Base-by-base conservation (phyloP, 2,113 vertebrate species). In the Etheostoma cragini region DNA sequence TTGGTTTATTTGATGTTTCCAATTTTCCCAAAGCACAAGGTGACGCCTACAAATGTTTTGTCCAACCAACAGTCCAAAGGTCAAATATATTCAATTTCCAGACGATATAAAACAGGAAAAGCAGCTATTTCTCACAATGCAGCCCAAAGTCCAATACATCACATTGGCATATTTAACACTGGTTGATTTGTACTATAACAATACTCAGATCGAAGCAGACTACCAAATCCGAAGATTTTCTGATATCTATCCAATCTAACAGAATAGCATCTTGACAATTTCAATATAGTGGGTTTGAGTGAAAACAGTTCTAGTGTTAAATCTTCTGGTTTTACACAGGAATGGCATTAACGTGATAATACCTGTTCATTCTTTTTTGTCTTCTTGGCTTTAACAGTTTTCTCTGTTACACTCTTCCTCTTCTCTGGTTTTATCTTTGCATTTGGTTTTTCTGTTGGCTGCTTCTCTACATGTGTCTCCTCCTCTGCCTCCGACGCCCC, bases 401-500 rank as follows among this genome's bases (percentile, higher is more conserved):
- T 86, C 76, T 90, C 90, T 7, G 88, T 57, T 47, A 61, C 58
- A 16, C 22, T 74, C 80, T 93, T 95, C 81, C 93, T 94, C 90
- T 94, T 94, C 21, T 73, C 63, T 66, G 80, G 49, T 76, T 89
- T 85, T 6, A 67, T 68, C 47, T 74, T 61, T 47, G 52, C 17
- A 4, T n/a, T 78, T 2, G 45, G 6, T 70, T 81, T 61, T 13
- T 76, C 86, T 72, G 52, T 58, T 5, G 71, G 72, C 38, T 63
- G 46, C 30, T 86, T 83, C 74, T 89, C 54, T 50, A 86, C 26
- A 14, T 74, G 70, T 1, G 60, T 61, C 72, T 79, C 81, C 74
- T 82, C 87, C 24, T 94, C 90, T 1, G 6, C 73, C 21, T 85
- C 92, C n/a, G 88, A 89, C 1, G n/a, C 70, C 82, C 66, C 95